These are phyloP conservation scores for Megaustenia siamemsis DNA, from an alignment of 2,888 invertebrate species.

Conservation along the genomic window DNA sequence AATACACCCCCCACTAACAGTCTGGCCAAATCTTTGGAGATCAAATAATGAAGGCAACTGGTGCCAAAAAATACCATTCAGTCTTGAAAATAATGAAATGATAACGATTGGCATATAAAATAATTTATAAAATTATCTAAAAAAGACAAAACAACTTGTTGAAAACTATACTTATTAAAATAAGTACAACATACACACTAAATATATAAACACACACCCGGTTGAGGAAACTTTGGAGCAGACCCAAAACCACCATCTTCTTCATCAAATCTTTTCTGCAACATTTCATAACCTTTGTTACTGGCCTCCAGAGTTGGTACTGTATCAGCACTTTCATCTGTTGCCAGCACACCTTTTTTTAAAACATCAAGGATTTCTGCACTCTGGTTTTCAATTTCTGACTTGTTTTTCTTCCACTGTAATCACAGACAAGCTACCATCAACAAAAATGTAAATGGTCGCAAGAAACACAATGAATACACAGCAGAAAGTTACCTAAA, in stretches of 20 bases:
- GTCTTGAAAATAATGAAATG: no score
- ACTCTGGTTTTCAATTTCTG: constrained; percentile 84
- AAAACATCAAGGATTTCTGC: constrained; percentile 85
- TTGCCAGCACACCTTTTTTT: constrained; percentile 67
- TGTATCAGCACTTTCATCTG: constrained; percentile 42
- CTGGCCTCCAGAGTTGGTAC: constrained; percentile 55
- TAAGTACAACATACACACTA: no score
- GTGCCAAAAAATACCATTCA: no score
- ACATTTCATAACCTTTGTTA: constrained; percentile 84
- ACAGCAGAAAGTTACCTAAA: no score
- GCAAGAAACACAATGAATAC: no score
- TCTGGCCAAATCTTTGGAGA: no score
- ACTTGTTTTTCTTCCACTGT: constrained; percentile 87
- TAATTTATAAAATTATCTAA: no score
- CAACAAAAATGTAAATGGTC: not conserved
- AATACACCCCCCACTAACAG: no score
- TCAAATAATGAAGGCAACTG: no score
- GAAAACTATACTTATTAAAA: no score
- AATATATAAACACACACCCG: constrained; percentile 77
- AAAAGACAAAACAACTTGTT: no score
- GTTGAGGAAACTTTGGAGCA: constrained; percentile 96
- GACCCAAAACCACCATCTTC: constrained; percentile 91
- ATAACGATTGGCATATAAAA: no score
- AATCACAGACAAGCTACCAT: not conserved
- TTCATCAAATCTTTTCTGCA: constrained; percentile 82